A percentile compares a stretch with the other conserved stretches of the same genome.
Conservation (phyloP, 92 coral and sea anemone species). For the Porites evermanni region DNA sequence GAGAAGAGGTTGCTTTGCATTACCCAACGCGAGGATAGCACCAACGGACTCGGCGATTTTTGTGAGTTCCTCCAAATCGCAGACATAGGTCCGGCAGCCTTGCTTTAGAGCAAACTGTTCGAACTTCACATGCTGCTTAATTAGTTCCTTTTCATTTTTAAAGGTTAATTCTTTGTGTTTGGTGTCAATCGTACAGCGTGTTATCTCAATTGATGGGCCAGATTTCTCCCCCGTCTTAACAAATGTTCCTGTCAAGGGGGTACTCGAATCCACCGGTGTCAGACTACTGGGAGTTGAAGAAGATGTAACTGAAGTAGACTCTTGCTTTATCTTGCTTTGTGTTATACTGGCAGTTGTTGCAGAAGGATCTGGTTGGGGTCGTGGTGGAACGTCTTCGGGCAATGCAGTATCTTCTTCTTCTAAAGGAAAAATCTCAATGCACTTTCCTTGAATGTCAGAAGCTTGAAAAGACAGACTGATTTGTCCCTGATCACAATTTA, state of each 20-base stretch:
- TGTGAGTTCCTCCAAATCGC: background rate
- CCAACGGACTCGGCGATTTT: background rate
- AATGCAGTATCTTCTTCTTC: background rate
- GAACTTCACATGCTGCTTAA: no score
- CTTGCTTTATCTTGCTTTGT: background rate
- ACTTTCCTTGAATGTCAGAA: no score
- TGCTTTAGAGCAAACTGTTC: background rate
- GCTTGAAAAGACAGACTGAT: no score
- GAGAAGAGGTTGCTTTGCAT: background rate
- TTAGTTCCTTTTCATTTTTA: no score
- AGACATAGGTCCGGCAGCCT: background rate
- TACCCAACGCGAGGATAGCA: background rate
- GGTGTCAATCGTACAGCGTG: no score
- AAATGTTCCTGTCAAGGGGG: no score
- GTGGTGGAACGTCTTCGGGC: background rate
- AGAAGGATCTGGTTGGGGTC: background rate
- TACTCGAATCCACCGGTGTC: no score
- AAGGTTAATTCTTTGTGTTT: no score
- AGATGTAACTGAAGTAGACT: background rate
- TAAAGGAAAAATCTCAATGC: background rate
- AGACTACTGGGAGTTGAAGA: background rate
- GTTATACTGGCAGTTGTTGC: background rate
- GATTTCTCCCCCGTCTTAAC: no score
- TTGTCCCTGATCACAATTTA: no score
- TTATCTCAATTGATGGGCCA: no score